Evolutionary conservation across 2,888 invertebrate species (phyloP).

Genomic region (Gymnosoma rotundatum): DNA sequence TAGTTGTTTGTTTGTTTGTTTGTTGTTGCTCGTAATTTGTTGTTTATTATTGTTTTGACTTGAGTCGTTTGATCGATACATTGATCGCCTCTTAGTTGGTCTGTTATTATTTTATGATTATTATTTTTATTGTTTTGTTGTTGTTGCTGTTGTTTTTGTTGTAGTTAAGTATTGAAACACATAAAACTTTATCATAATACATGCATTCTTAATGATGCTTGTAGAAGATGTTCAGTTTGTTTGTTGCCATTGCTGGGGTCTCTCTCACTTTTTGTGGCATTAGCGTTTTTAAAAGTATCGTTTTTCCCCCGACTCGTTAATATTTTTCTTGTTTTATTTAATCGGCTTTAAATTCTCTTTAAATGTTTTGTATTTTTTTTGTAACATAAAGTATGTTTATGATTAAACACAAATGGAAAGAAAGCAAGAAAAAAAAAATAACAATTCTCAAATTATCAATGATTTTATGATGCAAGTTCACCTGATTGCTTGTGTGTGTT

Average conservation of each 20-base stretch:
- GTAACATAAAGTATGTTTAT: slow-evolving; percentile 54
- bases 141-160: slow-evolving; percentile 5
- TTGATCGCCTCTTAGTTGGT: slow-evolving; percentile 26
- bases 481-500: background rate
- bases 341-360: slow-evolving; percentile 64
- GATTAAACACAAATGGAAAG: slow-evolving; percentile 34
- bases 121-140: background rate
- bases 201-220: slow-evolving; percentile 3
- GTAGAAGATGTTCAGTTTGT: background rate
- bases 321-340: slow-evolving; percentile 46
- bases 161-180: slow-evolving; percentile 18
- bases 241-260: slow-evolving; percentile 25
- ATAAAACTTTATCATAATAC: slow-evolving; percentile 32
- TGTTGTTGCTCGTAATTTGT: slow-evolving; percentile 15
- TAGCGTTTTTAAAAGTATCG: slow-evolving; percentile 25
- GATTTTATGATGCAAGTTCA: slow-evolving; percentile 44
- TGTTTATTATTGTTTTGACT: slow-evolving; percentile 40
- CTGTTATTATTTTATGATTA: background rate
- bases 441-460: background rate
- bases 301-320: slow-evolving; percentile 22
- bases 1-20: background rate
- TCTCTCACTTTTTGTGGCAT: slow-evolving; percentile 1
- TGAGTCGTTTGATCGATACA: slow-evolving; percentile 35
- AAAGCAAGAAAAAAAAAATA: background rate
- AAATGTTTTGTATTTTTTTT: slow-evolving; percentile 32